Evolutionary conservation across 2,113 vertebrate genomes (phyloP).

Genomic region (Macheiramphus alcinus): DNA sequence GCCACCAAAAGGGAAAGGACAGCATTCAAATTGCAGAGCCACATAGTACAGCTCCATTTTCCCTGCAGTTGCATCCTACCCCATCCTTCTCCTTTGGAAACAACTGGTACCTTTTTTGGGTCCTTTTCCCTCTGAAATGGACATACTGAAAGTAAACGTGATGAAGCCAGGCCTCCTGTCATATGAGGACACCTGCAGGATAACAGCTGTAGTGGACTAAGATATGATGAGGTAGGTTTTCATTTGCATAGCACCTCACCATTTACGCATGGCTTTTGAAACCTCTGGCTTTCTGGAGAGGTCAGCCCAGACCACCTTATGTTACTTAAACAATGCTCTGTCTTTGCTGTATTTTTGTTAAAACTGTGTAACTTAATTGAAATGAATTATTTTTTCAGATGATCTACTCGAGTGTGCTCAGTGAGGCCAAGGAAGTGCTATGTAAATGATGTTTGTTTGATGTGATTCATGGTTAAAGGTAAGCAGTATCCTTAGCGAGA

Average conservation of each 20-base stretch:
- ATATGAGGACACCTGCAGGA: neutral
- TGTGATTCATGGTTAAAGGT: neutral
- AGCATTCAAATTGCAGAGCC: neutral
- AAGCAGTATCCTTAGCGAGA: neutral
- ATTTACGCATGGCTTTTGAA: neutral
- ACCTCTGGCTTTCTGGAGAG: neutral
- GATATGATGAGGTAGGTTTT: neutral
- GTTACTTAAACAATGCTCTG: neutral
- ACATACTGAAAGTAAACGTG: neutral
- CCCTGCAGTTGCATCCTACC: neutral
- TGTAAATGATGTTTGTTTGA: neutral
- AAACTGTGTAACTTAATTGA: neutral
- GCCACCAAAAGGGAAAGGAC: neutral
- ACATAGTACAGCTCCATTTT: neutral
- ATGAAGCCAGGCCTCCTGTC: neutral
- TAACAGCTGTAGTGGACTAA: neutral
- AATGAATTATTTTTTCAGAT: constrained; percentile 10
- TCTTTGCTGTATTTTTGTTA: neutral
- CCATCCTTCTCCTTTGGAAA: neutral
- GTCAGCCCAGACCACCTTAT: neutral
- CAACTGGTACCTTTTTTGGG: neutral
- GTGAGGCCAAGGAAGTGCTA: neutral
- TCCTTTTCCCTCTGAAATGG: neutral
- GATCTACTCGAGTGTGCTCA: neutral
- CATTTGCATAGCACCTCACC: neutral